These are phyloP conservation scores for Meteorus cinctellus DNA, from an alignment of 2,888 invertebrate genomes.

Conservation along the genomic window DNA sequence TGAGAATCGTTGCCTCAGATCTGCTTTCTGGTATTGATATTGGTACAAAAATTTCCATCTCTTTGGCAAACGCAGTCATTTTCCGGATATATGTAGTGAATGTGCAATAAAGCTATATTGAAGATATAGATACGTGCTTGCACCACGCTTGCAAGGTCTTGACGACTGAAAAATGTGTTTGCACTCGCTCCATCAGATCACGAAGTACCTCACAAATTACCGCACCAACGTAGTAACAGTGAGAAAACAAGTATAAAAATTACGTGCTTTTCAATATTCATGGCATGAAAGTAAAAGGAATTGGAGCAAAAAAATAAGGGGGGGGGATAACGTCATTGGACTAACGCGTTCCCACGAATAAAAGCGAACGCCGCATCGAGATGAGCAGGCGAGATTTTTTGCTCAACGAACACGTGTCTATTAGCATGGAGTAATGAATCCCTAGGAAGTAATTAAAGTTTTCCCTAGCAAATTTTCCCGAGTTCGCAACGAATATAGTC, in stretches of 20 bases:
- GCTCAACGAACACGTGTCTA: conserved; percentile 63
- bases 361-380: conserved; percentile 23
- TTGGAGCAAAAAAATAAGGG: background rate
- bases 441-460: conserved; percentile 70
- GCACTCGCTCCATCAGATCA: background rate
- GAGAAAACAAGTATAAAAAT: conserved; percentile 49
- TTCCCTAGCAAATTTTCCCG: conserved; percentile 62
- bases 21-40: background rate
- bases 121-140: background rate
- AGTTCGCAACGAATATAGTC: conserved; percentile 4
- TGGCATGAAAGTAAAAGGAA: conserved; percentile 50
- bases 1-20: background rate
- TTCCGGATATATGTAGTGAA: background rate
- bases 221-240: conserved; percentile 8
- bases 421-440: conserved; percentile 70
- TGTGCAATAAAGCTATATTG: background rate
- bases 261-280: conserved; percentile 66
- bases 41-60: background rate
- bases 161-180: background rate
- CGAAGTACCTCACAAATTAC: background rate
- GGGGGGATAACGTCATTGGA: background rate
- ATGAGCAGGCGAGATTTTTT: conserved; percentile 32
- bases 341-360: conserved; percentile 8
- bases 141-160: background rate
- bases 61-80: background rate